Evolutionary conservation across 2,113 vertebrate species (phyloP).

Genomic region (Chaenocephalus aceratus): DNA sequence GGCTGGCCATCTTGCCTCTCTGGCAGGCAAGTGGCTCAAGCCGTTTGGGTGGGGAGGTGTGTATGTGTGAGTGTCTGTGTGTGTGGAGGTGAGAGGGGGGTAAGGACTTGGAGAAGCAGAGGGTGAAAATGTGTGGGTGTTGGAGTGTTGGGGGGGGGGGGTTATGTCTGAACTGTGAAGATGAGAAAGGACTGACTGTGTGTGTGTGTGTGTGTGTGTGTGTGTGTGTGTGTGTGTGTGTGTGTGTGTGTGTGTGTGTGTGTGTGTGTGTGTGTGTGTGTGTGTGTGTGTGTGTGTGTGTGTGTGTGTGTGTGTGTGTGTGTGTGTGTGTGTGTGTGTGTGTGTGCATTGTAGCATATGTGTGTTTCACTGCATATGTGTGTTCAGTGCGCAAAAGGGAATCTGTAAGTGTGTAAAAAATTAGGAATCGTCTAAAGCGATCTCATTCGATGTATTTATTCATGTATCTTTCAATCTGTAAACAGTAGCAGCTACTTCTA

Average conservation of each 20-base stretch:
- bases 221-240: constrained; percentile 7
- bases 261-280: constrained; percentile 4
- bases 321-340: constrained; percentile 4
- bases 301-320: constrained; percentile 7
- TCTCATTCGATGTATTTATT: too few relatives aligned
- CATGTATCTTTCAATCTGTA: too few relatives aligned
- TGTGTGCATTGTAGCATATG: constrained; percentile 43
- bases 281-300: constrained; percentile 5
- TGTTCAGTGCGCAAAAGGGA: neutral
- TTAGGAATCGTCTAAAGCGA: too few relatives aligned
- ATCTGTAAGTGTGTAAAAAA: neutral
- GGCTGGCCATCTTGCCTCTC: constrained; percentile 86
- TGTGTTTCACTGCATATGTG: constrained; percentile 3
- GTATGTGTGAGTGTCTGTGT: constrained; percentile 8
- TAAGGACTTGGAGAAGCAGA: constrained; percentile 60
- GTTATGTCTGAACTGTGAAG: constrained; percentile 59
- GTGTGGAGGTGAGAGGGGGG: constrained; percentile 31
- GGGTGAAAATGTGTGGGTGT: constrained; percentile 80
- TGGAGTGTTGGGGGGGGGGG: constrained; percentile 49
- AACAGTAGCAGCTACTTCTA: too few relatives aligned
- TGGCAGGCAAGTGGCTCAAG: constrained; percentile 86
- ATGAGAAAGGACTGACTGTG: constrained; percentile 48
- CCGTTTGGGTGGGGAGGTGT: constrained; percentile 71
- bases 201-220: constrained; percentile 22
- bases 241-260: constrained; percentile 20